Evolutionary conservation across 2,888 invertebrate species (phyloP).

Genomic region (Epistrophella euchroma): DNA sequence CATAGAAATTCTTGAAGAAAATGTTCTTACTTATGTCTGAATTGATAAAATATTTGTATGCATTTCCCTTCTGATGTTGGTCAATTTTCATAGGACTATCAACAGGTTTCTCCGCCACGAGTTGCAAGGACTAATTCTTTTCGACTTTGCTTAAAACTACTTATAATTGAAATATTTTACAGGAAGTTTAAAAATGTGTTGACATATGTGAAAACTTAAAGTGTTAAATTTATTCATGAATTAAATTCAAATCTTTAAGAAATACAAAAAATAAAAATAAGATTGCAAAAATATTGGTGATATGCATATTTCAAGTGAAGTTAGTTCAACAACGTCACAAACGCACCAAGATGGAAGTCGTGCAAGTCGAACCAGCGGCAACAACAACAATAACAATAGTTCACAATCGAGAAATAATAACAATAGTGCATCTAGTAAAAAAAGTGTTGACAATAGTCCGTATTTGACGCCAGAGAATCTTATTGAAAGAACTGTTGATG

Average conservation of each 20-base stretch:
- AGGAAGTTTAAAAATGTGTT: slow-evolving; percentile 53
- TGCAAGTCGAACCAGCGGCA: slow-evolving; percentile 74
- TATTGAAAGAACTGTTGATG: slow-evolving; percentile 93
- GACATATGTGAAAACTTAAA: slow-evolving; percentile 41
- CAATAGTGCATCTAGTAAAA: slow-evolving; percentile 78
- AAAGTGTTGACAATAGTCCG: slow-evolving; percentile 81
- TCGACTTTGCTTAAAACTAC: not conserved
- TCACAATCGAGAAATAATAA: slow-evolving; percentile 79
- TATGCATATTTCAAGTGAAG: slow-evolving; percentile 93
- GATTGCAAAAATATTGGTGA: slow-evolving; percentile 77
- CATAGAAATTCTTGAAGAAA: not conserved
- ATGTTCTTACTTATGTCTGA: not conserved
- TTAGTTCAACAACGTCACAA: slow-evolving; percentile 88
- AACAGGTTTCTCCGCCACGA: slow-evolving; percentile 62
- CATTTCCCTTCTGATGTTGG: too few relatives aligned
- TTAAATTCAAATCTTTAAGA: slow-evolving; percentile 6
- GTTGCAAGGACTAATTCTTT: slow-evolving; percentile 39
- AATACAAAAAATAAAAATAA: slow-evolving; percentile 40
- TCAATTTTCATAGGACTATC: slow-evolving; percentile 14
- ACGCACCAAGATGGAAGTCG: slow-evolving; percentile 83
- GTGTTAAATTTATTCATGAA: slow-evolving; percentile 25
- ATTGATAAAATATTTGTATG: not conserved
- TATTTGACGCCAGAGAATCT: slow-evolving; percentile 91
- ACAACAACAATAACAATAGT: slow-evolving; percentile 76
- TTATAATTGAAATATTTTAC: not conserved